Evolutionary conservation across 2,797 vertebrate genomes (phyloP).

Genomic region (Coregonus ussuriensis): DNA sequence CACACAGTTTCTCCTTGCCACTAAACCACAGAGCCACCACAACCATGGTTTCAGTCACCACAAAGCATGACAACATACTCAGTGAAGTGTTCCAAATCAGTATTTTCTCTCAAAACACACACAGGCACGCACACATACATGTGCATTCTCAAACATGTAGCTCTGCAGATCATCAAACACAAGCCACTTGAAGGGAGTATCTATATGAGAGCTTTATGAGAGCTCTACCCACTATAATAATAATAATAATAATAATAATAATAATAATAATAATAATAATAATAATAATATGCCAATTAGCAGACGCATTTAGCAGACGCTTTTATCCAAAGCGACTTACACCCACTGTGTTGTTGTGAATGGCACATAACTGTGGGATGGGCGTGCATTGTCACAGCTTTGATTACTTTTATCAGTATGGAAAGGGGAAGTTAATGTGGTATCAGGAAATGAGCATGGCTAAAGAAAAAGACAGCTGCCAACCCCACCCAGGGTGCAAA

Average conservation of each 20-base stretch:
- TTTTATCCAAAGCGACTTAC: too few species aligned
- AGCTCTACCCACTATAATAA: not conserved
- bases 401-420: conserved; percentile 1
- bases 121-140: not conserved
- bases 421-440: conserved; percentile 31
- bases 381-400: not conserved
- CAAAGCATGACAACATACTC: conserved; percentile 32
- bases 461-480: conserved; percentile 15
- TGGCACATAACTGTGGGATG: not conserved
- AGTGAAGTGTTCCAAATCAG: not conserved
- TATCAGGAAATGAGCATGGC: conserved; percentile 24
- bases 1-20: conserved; percentile 14
- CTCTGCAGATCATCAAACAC: not conserved
- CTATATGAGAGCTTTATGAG: not conserved
- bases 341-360: not conserved
- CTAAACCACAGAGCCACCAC: conserved; percentile 21
- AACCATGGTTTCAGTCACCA: conserved; percentile 26
- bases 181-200: not conserved
- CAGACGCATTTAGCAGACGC: too few species aligned
- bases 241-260: too few species aligned
- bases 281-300: too few species aligned
- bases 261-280: too few species aligned
- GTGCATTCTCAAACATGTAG: not conserved
- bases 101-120: conserved; percentile 7
- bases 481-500: not conserved